phyloP scores from a whole-genome alignment of 2,888 invertebrate species.

The Zygogramma bicolorata region DNA sequence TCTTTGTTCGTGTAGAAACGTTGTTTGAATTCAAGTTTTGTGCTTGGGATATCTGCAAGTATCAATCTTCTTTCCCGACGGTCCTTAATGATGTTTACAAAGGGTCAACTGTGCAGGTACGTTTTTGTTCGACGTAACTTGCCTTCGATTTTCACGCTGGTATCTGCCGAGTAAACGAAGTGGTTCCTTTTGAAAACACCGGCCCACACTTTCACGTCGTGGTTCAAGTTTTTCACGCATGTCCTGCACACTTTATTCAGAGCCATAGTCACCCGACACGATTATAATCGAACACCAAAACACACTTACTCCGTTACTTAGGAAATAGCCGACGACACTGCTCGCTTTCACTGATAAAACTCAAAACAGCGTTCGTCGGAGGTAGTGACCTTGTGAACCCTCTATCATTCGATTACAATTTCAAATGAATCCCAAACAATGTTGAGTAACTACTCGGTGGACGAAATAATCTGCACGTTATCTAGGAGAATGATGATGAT shows the following conservation, averaged over 20 bases:
- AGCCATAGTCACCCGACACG: neutral
- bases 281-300: neutral
- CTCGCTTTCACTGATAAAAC: neutral
- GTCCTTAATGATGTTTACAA: no score
- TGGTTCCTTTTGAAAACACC: conserved; percentile 63
- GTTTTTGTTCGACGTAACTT: conserved; percentile 51
- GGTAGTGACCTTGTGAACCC: conserved; percentile 34
- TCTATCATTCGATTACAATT: conserved; percentile 20
- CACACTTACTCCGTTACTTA: neutral
- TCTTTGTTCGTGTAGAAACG: no score
- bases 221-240: conserved; percentile 41
- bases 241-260: conserved; percentile 38
- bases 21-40: no score
- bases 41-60: no score
- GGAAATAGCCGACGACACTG: neutral
- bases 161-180: conserved; percentile 75
- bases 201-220: conserved; percentile 51
- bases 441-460: neutral
- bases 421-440: neutral
- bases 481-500: no score
- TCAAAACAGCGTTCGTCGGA: no score
- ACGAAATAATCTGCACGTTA: neutral
- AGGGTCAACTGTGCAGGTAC: no score
- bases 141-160: conserved; percentile 68
- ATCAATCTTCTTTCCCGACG: no score